phyloP scores from a whole-genome alignment of 2,113 vertebrate species.

The Cheilinus undulatus region DNA sequence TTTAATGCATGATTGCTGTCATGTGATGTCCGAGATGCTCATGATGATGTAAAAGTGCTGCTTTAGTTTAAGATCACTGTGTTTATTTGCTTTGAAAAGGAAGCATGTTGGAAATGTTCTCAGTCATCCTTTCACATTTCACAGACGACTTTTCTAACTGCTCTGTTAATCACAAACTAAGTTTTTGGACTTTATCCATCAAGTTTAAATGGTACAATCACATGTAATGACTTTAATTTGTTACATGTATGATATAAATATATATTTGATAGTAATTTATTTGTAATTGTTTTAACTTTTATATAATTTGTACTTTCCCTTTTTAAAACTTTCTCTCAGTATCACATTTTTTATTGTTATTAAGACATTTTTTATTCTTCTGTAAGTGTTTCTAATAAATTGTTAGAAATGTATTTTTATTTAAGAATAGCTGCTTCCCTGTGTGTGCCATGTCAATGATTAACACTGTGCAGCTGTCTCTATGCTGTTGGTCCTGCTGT shows the following conservation, averaged over 20 bases:
- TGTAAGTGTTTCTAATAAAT: slow-evolving; percentile 9
- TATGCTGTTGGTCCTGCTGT: slow-evolving; percentile 51
- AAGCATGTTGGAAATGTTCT: slow-evolving; percentile 8
- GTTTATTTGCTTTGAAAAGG: slow-evolving; percentile 16
- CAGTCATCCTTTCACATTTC: slow-evolving; percentile 9
- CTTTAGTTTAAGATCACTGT: slow-evolving; percentile 17
- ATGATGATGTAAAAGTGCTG: slow-evolving; percentile 12
- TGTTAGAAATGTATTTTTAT: slow-evolving; percentile 19
- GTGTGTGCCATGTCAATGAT: slow-evolving; percentile 43
- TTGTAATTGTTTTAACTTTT: slow-evolving; percentile 72
- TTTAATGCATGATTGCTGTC: slow-evolving; percentile 33
- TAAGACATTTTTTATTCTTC: slow-evolving; percentile 19
- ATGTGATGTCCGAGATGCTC: slow-evolving; percentile 11
- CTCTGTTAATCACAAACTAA: slow-evolving; percentile 38
- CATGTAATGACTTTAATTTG: slow-evolving; percentile 38
- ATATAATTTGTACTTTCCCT: slow-evolving; percentile 57
- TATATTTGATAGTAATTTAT: slow-evolving; percentile 76
- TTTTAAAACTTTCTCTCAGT: slow-evolving; percentile 41
- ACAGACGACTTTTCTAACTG: slow-evolving; percentile 43
- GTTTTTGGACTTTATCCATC: slow-evolving; percentile 39
- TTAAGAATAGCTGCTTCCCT: slow-evolving; percentile 22
- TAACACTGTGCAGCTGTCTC: slow-evolving; percentile 50
- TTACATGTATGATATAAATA: slow-evolving; percentile 15
- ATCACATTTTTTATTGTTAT: slow-evolving; percentile 30
- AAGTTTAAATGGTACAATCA: slow-evolving; percentile 42